These are phyloP conservation scores for Marasmarcha lunaedactyla DNA, from an alignment of 2,888 invertebrate genomes.

Conservation along the genomic window DNA sequence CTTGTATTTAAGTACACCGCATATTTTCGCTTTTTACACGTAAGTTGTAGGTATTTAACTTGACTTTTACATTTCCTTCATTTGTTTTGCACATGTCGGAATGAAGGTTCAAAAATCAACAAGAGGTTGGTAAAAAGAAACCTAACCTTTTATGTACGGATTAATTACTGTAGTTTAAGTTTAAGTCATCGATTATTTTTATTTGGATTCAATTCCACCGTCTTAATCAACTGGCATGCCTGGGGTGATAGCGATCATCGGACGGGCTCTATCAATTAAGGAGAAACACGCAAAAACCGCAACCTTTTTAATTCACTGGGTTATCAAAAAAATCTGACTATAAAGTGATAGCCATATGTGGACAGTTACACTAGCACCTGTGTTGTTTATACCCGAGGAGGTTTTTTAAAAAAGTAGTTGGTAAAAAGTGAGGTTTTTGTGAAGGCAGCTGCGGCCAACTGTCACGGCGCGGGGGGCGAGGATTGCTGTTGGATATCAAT, in stretches of 20 bases:
- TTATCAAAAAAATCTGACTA: conserved; percentile 19
- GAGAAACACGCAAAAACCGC: conserved; percentile 16
- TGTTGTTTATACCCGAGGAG: conserved; percentile 68
- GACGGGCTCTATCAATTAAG: conserved; percentile 5
- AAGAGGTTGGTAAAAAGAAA: no score
- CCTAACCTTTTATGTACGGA: no score
- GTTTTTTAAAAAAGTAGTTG: conserved; percentile 59
- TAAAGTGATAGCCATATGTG: conserved; percentile 63
- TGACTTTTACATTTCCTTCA: no score
- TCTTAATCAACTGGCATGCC: not conserved
- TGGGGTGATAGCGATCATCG: not conserved
- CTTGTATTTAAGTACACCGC: no score
- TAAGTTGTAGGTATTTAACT: no score
- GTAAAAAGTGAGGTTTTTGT: conserved; percentile 63
- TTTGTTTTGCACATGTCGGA: no score
- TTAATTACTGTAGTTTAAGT: no score
- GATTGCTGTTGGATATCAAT: conserved; percentile 5
- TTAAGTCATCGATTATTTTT: no score
- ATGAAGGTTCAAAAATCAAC: no score
- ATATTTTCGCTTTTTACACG: no score
- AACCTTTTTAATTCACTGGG: conserved; percentile 30
- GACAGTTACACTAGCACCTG: conserved; percentile 63
- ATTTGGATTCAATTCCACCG: no score
- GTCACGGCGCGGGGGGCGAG: conserved; percentile 32
- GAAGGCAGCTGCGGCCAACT: conserved; percentile 65